Evolutionary conservation across 2,888 invertebrate species (phyloP), one percentile per base, ranked within the genome.

Genomic region (Rotaria sp.): DNA sequence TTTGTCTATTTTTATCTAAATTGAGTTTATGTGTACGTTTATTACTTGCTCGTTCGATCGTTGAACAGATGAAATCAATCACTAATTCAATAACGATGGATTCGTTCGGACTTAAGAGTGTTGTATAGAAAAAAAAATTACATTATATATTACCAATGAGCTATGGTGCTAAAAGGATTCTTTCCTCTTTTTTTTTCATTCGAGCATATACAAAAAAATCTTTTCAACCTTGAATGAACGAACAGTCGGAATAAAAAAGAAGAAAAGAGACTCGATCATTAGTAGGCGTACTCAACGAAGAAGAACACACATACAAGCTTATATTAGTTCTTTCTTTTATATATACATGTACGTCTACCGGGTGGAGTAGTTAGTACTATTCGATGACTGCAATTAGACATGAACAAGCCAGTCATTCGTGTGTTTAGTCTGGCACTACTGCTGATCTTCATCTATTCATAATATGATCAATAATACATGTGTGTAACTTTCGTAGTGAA

Each of bases 301-400:
- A 67, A 67, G 67, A 67, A 67, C 67, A 55, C 26, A 55, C 55
- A 55, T 55, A 55, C 26, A 55, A 55, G 24, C 5, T 55, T 55
- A 35, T 67, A 67, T 67, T 67, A 67, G 67, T 67, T 67, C 67
- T 67, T 67, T 67, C 35, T 67, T 67, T 13, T 59, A 59, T 59
- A 55, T 59, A 21, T 35, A 21, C 10, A 55, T 55, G 10, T 26
- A 26, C 7, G 67, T 67, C 67, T 67, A 35, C 35, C 67, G 67
- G 67, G 35, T 67, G 35, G 35, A 67, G 35, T 67, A 35, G 67
- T 67, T 67, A 35, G 67, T 67, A 35, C 67, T 67, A 67, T 21
- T 67, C 67, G 18, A 67, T 67, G 67, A 67, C 67, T 67, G 35
- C 67, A 67, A 67, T 67, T 67, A 67, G 67, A 67, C 35, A 67